A percentile compares a stretch with the other conserved stretches of the same genome.
Conservation (phyloP, 1,140 invertebrate genomes). For the Papilio helenus region DNA sequence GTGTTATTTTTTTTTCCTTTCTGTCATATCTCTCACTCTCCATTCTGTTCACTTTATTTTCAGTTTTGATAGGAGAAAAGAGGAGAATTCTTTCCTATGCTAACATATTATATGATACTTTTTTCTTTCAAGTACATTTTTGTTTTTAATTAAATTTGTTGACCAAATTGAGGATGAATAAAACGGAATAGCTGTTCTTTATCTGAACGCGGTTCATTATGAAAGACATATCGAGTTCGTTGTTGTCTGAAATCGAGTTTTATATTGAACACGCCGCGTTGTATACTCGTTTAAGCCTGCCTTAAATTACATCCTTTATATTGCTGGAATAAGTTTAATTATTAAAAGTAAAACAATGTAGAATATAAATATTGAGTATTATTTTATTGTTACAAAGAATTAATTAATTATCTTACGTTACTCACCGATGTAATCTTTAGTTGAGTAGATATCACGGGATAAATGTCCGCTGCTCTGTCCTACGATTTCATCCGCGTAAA, state of each 20-base stretch:
- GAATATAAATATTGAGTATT: too few relatives aligned
- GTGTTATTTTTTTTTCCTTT: neutral
- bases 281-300: neutral
- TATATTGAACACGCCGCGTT: neutral
- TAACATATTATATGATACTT: too few relatives aligned
- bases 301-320: neutral
- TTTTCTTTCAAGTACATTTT: neutral
- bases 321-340: too few relatives aligned
- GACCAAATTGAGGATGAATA: neutral
- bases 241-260: constrained; percentile 27
- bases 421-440: too few relatives aligned
- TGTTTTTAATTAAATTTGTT: neutral
- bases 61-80: too few relatives aligned
- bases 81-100: too few relatives aligned
- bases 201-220: constrained; percentile 9
- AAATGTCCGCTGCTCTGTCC: too few relatives aligned
- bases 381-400: too few relatives aligned
- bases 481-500: too few relatives aligned
- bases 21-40: neutral
- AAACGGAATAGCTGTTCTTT: neutral
- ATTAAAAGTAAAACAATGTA: too few relatives aligned
- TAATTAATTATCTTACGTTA: too few relatives aligned
- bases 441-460: too few relatives aligned
- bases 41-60: neutral
- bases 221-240: constrained; percentile 18